Base-by-base conservation (phyloP, 2,113 vertebrate genomes). In the Spilogale gracilis region DNA sequence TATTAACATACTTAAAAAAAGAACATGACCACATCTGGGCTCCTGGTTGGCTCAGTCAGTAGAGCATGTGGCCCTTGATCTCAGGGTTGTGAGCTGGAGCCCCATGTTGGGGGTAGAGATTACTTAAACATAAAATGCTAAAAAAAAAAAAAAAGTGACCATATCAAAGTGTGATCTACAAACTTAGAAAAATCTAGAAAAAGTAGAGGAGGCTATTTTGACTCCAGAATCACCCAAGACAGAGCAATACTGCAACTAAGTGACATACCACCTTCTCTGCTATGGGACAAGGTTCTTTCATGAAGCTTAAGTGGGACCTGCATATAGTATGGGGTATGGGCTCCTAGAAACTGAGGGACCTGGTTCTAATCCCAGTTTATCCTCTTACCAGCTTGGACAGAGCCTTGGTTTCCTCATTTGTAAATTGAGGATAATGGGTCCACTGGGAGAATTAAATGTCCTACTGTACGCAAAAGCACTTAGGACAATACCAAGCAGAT, bases 1-100 rank as follows among this genome's bases (percentile, higher is more conserved):
- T 21, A 92, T 71, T 63, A 52, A 88, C 30, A 67, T 20, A 82
- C n/a, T 96, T 91, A 90, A 95, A 92, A 56, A 73, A 94, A 97
- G 61, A 76, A 92, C 27, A 11, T 32, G 38, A 63, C 56, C 54
- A 63, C 21, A 76, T 76, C 20, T 43, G 20, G 71, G 71, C 21
- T 12, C 21, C 43, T 45, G 71, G 38, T 10, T 25, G 71, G 38
- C 71, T 74, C 71, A 45, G 67, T n/a, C 7, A 7, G 11, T 74
- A 74, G 5, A 74, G 21, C 21, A 30, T 7, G 25, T 14, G 13
- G 45, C 74, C 30, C 74, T 50, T 30, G 45, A 78, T 27, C 45
- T 78, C 7, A 45, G 14, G 25, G 45, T 78, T 78, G 45, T 78
- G 45, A 50, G 13, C 9, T 78, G 38, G 21, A 73, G 38, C 38